phyloP scores from a whole-genome alignment of 2,113 vertebrate species.

The Pteronura brasiliensis region DNA sequence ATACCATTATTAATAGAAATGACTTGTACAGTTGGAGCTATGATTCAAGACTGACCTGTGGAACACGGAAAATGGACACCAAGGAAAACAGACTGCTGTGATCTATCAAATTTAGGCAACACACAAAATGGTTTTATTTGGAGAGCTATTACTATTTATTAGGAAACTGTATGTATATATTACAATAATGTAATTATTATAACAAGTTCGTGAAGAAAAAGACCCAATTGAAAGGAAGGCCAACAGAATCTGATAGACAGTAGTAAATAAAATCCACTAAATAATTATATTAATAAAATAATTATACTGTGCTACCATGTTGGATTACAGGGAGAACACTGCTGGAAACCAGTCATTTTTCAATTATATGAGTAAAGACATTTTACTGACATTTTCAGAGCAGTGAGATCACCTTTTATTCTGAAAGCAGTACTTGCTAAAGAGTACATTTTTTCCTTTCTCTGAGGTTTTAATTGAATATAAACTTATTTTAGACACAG shows the following conservation, averaged over 20 bases:
- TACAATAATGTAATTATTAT: background rate
- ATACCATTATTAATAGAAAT: background rate
- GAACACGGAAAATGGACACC: background rate
- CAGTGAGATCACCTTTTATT: background rate
- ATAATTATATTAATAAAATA: background rate
- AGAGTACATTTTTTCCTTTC: background rate
- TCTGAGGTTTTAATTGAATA: background rate
- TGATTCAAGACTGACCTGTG: background rate
- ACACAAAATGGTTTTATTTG: background rate
- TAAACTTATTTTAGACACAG: background rate
- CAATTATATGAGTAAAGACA: background rate
- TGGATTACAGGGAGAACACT: background rate
- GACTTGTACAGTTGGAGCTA: background rate
- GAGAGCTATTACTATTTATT: background rate
- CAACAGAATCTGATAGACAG: background rate
- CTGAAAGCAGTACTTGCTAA: background rate
- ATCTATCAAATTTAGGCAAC: background rate
- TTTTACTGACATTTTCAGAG: conserved; percentile 7
- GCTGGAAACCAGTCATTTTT: background rate
- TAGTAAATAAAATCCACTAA: background rate
- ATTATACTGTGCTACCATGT: background rate
- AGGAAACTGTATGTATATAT: background rate
- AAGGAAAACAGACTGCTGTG: background rate
- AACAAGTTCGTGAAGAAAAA: background rate
- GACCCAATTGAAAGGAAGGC: background rate